phyloP scores from a whole-genome alignment of 2,797 vertebrate species.

The Eupleurogrammus muticus region DNA sequence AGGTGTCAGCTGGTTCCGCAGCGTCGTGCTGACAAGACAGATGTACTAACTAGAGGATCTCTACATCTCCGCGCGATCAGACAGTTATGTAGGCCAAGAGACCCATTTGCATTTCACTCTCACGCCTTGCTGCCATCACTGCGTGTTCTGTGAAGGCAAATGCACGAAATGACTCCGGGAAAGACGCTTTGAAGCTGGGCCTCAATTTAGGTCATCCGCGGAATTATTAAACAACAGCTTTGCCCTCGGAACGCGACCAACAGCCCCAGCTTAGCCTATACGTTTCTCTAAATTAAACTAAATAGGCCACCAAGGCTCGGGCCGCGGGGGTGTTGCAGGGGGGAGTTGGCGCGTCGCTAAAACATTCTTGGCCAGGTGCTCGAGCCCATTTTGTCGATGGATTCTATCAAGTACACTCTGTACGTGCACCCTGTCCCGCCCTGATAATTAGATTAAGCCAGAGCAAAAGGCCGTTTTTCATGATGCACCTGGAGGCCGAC shows the following conservation, averaged over 20 bases:
- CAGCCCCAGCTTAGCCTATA: slow-evolving; percentile 4
- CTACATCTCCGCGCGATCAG: slow-evolving; percentile 64
- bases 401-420: slow-evolving; percentile 34
- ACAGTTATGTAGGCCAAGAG: slow-evolving; percentile 79
- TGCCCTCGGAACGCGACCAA: slow-evolving; percentile 64
- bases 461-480: slow-evolving; percentile 34
- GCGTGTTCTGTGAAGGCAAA: slow-evolving; percentile 62
- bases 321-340: too few species aligned
- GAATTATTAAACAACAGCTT: slow-evolving; percentile 68
- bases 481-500: slow-evolving; percentile 26
- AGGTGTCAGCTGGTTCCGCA: slow-evolving; percentile 68
- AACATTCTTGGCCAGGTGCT: slow-evolving; percentile 47
- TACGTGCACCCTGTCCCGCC: slow-evolving; percentile 25
- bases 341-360: slow-evolving; percentile 14
- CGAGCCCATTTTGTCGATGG: slow-evolving; percentile 38
- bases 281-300: slow-evolving; percentile 47
- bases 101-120: slow-evolving; percentile 79
- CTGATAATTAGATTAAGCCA: slow-evolving; percentile 45
- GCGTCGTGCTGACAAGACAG: slow-evolving; percentile 68
- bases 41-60: slow-evolving; percentile 75
- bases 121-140: slow-evolving; percentile 51
- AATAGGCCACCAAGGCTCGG: slow-evolving; percentile 54
- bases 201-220: slow-evolving; percentile 75
- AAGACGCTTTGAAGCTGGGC: slow-evolving; percentile 70
- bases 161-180: slow-evolving; percentile 25